Base-by-base conservation (phyloP, 2,888 invertebrate species). In the Ochropacha duplaris region DNA sequence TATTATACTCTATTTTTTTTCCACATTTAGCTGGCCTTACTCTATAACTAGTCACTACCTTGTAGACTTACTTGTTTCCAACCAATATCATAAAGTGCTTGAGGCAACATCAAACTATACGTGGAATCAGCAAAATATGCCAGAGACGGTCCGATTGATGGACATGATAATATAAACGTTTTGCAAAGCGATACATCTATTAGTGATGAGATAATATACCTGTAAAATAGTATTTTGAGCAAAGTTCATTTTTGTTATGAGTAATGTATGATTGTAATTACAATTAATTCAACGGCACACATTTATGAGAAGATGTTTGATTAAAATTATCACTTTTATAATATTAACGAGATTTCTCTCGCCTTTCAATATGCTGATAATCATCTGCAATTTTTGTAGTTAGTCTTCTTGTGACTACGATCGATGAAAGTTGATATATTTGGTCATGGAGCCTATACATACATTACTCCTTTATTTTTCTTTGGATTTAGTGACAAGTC, bases 121-220 rank as follows among this genome's bases (percentile, higher is more conserved):
- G 88, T 94, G 11, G 85, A 71, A 67, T 95, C 95, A 14, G 93
- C 87, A 51, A 93, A 93, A 12, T 87, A 74, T 19, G 90, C 83
- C 4, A 95, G 76, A 0, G 94, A 87, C 19, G 94, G 78, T 2
- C 95, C 95, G 16, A 95, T 71, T 22, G 94, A 94, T 19, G 95
- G 94, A 69, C 95, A 95, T 0, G 92, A 81, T 84, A 94, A 55
- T 77, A 89, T 4, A 84, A 90, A 77, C n/a, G 94, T 86, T 71
- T 94, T 94, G 14, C 95, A 81, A 5, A 95, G 80, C 0, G 88
- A 81, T 39, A 95, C 71, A 69, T 95, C 95, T 12, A 95, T 74
- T 12, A 94, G 86, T 0, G 59, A 50, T n/a, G 72, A 62, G 0
- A 79, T 19, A 2, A 74, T 57, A 54, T 66, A 71, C 44, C 86